phyloP scores from a whole-genome alignment of 2,888 invertebrate species.

The Polyploca ridens region DNA sequence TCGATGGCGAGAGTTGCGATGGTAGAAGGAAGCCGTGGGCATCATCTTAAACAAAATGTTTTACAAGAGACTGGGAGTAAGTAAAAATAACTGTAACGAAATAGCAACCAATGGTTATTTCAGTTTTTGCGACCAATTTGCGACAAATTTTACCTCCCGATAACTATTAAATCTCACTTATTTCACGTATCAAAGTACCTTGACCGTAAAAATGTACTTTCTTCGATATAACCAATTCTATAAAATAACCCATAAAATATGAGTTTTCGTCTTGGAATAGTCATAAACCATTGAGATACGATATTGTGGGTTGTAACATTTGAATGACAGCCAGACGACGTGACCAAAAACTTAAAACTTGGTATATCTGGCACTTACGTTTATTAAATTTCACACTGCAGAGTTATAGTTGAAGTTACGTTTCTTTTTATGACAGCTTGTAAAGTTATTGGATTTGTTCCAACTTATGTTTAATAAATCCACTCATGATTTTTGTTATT shows the following conservation, averaged over 20 bases:
- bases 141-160: slow-evolving; percentile 28
- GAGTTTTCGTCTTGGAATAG: slow-evolving; percentile 60
- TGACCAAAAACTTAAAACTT: slow-evolving; percentile 47
- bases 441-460: slow-evolving; percentile 10
- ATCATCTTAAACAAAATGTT: no score
- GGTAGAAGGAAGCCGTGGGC: no score
- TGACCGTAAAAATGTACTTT: slow-evolving; percentile 56
- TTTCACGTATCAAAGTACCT: slow-evolving; percentile 32
- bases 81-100: no score
- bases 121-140: no score
- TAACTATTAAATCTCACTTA: slow-evolving; percentile 46
- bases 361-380: slow-evolving; percentile 19
- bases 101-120: no score
- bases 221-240: slow-evolving; percentile 54
- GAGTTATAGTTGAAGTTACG: slow-evolving; percentile 6
- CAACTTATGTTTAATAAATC: neutral
- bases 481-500: neutral
- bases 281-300: slow-evolving; percentile 63
- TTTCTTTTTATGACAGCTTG: slow-evolving; percentile 8
- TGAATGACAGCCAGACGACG: slow-evolving; percentile 57
- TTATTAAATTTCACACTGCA: slow-evolving; percentile 33
- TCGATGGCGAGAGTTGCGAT: no score
- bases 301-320: slow-evolving; percentile 53
- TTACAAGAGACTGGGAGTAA: no score
- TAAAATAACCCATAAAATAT: slow-evolving; percentile 67